These are phyloP conservation scores for Ceratoteleas bidentatus DNA, from an alignment of 1,140 invertebrate species.

Conservation along the genomic window DNA sequence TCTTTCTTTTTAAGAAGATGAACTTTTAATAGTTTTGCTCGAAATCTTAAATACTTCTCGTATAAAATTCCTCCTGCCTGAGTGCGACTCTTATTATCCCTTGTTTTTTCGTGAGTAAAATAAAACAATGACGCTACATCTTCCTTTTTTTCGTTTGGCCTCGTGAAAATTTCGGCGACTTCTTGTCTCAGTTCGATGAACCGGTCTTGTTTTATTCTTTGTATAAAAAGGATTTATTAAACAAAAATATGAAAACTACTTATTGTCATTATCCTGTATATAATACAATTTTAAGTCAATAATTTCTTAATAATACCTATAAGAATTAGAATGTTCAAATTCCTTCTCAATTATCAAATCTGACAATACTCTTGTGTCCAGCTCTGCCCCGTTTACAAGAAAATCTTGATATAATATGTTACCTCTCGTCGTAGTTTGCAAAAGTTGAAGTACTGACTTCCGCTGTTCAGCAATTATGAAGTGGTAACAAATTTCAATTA, in stretches of 20 bases:
- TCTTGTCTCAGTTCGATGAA: constrained; percentile 18
- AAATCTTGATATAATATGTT: constrained; percentile 26
- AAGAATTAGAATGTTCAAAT: constrained; percentile 30
- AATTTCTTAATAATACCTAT: constrained; percentile 22
- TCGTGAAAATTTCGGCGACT: constrained; percentile 29
- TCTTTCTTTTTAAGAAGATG: constrained; percentile 15
- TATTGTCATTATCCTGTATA: constrained; percentile 10
- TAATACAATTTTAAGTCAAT: constrained; percentile 14
- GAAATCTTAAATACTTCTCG: constrained; percentile 20
- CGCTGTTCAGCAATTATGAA: constrained; percentile 9
- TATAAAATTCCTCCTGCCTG: constrained; percentile 25
- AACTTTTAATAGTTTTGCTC: constrained; percentile 23
- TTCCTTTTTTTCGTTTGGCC: constrained; percentile 6
- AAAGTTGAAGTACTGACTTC: constrained; percentile 23
- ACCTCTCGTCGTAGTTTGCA: constrained; percentile 17
- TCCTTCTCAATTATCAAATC: constrained; percentile 29
- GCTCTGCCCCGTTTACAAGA: constrained; percentile 21
- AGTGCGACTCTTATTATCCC: constrained; percentile 11
- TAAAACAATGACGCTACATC: constrained; percentile 7
- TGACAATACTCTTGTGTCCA: constrained; percentile 27
- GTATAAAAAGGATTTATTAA: constrained; percentile 16
- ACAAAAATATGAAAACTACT: constrained; percentile 12
- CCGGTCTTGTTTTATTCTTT: constrained; percentile 28
- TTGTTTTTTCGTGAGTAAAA: constrained; percentile 11
- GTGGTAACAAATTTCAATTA: constrained; percentile 16